Evolutionary conservation across 2,113 vertebrate species (phyloP), one percentile per base, ranked within the genome.

Genomic region (Oreochromis tanganicae): DNA sequence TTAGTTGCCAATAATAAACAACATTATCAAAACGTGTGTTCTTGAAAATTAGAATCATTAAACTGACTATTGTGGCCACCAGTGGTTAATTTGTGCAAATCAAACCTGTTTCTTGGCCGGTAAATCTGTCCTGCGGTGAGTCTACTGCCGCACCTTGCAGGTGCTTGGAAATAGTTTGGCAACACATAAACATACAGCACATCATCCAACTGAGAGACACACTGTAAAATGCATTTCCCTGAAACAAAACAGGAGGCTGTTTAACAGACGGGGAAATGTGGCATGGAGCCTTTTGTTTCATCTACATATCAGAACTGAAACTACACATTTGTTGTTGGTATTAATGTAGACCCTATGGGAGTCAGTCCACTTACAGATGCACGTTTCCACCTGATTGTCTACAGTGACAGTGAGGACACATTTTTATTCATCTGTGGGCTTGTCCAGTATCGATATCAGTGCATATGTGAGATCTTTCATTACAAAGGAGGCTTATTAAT

Each of bases 231-330:
- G 81, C 68, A 83, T 85, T 81, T 83, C 17, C 61, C 61, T 43
- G 12, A 91, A 91, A 90, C 86, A 90, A 88, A 93, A 87, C 68
- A 17, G 80, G 59, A 84, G 61, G 84, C 84, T 88, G 84, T 87
- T 88, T 57, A 91, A 85, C 92, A 91, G 86, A 90, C 86, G 80
- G 88, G 34, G 41, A 82, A 85, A 91, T 87, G 85, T 93, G 92
- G 92, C 88, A 90, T 63, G 27, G 80, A 57, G 92, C 90, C 86
- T 83, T 90, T 83, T 83, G 85, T 91, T 87, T 93, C 48, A 93
- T 91, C 82, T 61, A 63, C 84, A 91, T 88, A 88, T 91, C 92
- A 91, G 80, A 93, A 90, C 68, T 84, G 80, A 63, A 89, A 41
- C 75, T 84, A 66, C 87, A 82, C 9, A 84, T 84, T 87, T 85